Evolutionary conservation across 2,888 invertebrate genomes (phyloP).

Genomic region (Leptogaster cylindrica): DNA sequence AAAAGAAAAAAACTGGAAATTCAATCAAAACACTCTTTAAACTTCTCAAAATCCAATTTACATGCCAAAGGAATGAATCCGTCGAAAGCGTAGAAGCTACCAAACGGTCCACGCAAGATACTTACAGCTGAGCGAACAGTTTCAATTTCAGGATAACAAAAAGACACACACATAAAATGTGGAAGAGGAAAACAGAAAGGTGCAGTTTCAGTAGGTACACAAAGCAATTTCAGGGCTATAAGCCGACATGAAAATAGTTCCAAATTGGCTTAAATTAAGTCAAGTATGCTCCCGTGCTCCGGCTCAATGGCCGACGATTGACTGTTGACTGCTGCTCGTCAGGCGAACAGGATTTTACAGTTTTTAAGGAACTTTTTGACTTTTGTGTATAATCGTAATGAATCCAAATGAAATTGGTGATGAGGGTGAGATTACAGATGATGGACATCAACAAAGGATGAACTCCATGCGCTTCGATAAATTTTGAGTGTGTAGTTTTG

Average conservation of each 20-base stretch:
- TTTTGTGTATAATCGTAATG: conserved; percentile 53
- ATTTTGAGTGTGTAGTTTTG: background rate
- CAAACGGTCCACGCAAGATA: conserved; percentile 5
- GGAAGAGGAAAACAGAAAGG: background rate
- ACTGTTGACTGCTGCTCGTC: background rate
- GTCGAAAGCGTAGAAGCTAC: conserved; percentile 45
- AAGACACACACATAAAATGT: background rate
- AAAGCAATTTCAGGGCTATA: no score
- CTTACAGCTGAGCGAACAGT: background rate
- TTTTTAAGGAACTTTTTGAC: conserved; percentile 53
- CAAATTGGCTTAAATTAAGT: conserved; percentile 63
- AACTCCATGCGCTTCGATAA: conserved; percentile 53
- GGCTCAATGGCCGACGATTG: conserved; percentile 15
- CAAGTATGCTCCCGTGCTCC: conserved; percentile 55
- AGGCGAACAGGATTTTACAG: conserved; percentile 49
- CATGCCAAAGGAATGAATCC: conserved; percentile 39
- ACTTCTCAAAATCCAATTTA: conserved; percentile 47
- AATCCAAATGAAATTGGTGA: conserved; percentile 57
- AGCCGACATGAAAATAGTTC: conserved; percentile 50
- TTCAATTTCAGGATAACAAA: conserved; percentile 20
- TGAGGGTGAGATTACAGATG: conserved; percentile 46
- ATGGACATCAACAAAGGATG: conserved; percentile 50
- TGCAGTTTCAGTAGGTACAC: no score
- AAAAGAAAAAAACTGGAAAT: conserved; percentile 38
- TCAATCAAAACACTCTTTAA: conserved; percentile 47